Evolutionary conservation across 2,888 invertebrate species (phyloP), one percentile per base, ranked within the genome.

Genomic region (Hetaerina titia): DNA sequence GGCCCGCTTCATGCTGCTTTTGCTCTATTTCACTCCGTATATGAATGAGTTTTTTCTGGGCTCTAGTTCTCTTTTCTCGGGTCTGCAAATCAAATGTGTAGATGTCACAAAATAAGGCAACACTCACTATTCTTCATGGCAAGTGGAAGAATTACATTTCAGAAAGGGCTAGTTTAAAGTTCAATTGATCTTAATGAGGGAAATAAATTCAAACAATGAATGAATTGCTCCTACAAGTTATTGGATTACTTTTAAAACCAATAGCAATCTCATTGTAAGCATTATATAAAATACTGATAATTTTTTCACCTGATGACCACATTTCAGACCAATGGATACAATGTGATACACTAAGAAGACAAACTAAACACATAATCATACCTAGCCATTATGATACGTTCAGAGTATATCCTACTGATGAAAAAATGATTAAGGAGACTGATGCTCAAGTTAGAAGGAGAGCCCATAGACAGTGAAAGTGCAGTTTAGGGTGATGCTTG

Each of bases 1-100:
- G 90, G 4, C 92, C 95, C n/a, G 95, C 56, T 56, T 87, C 60
- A 17, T 45, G 89, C 8, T 92, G 57, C 69, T 81, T 6, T 22
- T 60, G 57, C 56, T 74, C 74, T 9, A 69, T 87, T 90, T 95
- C 95, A 64, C 31, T 60, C 31, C 92, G 25, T n/a, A 95, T 15
- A 13, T 74, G 19, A 81, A 60, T 90, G 45, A n/a, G 45, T 57
- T 60, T 64, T 45, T 90, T 95, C 60, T 92, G 90, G 13, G 60
- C 57, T 31, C 17, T 58, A 6, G 90, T 74, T 57, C 64, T 31
- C 25, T 81, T 90, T 74, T 95, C 90, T 58, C 81, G 13, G 25
- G 19, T 81, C 95, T 95, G 57, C n/a, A 87, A 94, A 94, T 56
- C 15, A 64, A 31, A 15, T n/a, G 45, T 45, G 45, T 45, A 45